Percentiles rank a stretch among this genome's conserved stretches.
Conservation (phyloP, 2,888 invertebrate genomes). For the Trachelus troglodyta region DNA sequence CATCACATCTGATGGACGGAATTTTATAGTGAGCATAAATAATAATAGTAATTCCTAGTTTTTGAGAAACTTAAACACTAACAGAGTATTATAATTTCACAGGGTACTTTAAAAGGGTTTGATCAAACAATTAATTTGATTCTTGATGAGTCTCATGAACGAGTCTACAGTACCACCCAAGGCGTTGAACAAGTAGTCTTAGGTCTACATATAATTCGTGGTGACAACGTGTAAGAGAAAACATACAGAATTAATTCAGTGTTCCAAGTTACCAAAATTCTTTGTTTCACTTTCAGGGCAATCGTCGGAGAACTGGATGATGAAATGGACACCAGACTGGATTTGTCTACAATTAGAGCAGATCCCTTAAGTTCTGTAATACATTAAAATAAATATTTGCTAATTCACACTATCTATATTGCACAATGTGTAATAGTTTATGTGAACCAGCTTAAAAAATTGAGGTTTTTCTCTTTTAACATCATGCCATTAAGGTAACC, state of each 20-base stretch:
- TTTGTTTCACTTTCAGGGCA: slow-evolving; percentile 69
- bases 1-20: slow-evolving; percentile 95
- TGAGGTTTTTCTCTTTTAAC: background rate
- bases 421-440: background rate
- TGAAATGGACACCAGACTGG: slow-evolving; percentile 82
- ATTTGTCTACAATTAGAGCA: slow-evolving; percentile 83
- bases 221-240: slow-evolving; percentile 90
- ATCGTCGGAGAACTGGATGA: slow-evolving; percentile 89
- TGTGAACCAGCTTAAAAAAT: background rate
- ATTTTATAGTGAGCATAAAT: slow-evolving; percentile 82
- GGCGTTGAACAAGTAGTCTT: slow-evolving; percentile 96
- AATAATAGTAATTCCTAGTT: background rate
- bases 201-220: slow-evolving; percentile 96
- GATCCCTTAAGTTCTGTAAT: slow-evolving; percentile 86
- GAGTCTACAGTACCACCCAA: slow-evolving; percentile 93
- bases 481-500: background rate
- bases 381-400: slow-evolving; percentile 68
- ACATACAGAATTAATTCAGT: background rate
- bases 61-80: background rate
- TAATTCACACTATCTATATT: slow-evolving; percentile 6
- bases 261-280: background rate
- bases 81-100: slow-evolving; percentile 39
- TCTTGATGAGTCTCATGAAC: slow-evolving; percentile 96
- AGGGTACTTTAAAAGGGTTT: slow-evolving; percentile 97
- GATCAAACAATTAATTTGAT: slow-evolving; percentile 99